A percentile compares a stretch with the other conserved stretches of the same genome.
Evolutionary conservation across 1,140 invertebrate species (phyloP).

Genomic region (Euborellia annulipes): DNA sequence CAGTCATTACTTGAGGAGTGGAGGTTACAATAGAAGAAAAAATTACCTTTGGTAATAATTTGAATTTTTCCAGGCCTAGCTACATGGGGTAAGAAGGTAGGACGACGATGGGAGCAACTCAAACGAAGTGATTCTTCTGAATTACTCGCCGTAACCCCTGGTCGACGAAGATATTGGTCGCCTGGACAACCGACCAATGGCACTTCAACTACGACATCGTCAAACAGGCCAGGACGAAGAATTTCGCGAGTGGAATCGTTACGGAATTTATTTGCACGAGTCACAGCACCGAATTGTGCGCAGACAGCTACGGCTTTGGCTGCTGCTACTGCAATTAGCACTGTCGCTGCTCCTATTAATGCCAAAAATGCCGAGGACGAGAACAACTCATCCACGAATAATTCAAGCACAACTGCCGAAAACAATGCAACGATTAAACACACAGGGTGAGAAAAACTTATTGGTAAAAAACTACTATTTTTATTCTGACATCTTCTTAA

Average conservation of each 20-base stretch:
- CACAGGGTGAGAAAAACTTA: no score
- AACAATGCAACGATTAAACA: not conserved
- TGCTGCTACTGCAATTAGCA: no score
- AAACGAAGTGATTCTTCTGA: constrained; percentile 41
- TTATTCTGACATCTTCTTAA: no score
- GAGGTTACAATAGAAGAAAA: no score
- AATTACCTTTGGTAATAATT: not conserved
- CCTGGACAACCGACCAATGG: constrained; percentile 20
- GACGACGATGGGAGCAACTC: constrained; percentile 42
- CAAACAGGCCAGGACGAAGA: constrained; percentile 22
- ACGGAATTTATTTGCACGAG: constrained; percentile 32
- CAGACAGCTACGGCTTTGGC: no score
- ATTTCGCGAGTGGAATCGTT: constrained; percentile 39
- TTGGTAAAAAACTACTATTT: no score
- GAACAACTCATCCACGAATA: not conserved
- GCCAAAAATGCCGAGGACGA: no score
- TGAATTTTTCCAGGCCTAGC: constrained; percentile 36
- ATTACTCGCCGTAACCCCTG: constrained; percentile 28
- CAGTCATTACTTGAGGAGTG: no score
- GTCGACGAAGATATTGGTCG: constrained; percentile 30
- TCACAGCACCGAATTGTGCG: no score
- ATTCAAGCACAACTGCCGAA: constrained; percentile 2
- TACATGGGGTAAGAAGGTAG: constrained; percentile 47
- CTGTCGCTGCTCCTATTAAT: no score
- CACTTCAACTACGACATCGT: constrained; percentile 5